Evolutionary conservation across 2,113 vertebrate species (phyloP).

Genomic region (Triplophysa tibetana): DNA sequence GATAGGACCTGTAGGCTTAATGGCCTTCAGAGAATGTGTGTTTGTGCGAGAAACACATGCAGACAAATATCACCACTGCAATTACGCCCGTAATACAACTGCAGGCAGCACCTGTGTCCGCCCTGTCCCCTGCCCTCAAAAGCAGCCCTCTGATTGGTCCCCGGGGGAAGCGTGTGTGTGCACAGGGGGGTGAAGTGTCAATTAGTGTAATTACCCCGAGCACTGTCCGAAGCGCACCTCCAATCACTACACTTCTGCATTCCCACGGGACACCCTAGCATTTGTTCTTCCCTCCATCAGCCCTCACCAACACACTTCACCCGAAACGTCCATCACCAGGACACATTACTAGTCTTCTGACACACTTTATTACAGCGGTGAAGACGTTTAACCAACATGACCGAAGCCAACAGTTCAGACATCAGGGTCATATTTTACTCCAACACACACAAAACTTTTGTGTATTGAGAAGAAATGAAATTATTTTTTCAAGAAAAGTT

Average conservation of each 20-base stretch:
- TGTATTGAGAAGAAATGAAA: no score
- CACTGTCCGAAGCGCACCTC: constrained; percentile 74
- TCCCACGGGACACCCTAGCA: constrained; percentile 41
- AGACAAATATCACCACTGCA: constrained; percentile 78
- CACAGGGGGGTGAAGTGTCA: constrained; percentile 75
- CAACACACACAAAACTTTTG: no score
- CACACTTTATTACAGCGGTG: background rate
- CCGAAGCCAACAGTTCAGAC: no score
- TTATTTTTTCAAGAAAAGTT: no score
- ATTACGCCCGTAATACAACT: constrained; percentile 76
- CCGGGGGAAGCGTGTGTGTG: constrained; percentile 71
- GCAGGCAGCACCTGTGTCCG: constrained; percentile 77
- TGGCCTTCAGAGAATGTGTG: constrained; percentile 60
- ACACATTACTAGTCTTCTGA: constrained; percentile 1
- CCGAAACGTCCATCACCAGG: constrained; percentile 50
- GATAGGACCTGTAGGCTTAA: constrained; percentile 80
- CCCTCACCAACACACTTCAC: constrained; percentile 42
- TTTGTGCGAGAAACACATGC: constrained; percentile 54
- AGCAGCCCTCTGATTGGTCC: constrained; percentile 75
- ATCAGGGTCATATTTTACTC: no score
- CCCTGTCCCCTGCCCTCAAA: constrained; percentile 59
- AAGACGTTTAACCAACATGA: background rate
- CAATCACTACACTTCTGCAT: constrained; percentile 54
- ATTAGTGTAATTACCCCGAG: constrained; percentile 80
- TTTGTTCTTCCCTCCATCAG: constrained; percentile 68